These are phyloP conservation scores for Terrapene triunguis DNA, from an alignment of 2,113 vertebrate species.

Conservation along the genomic window DNA sequence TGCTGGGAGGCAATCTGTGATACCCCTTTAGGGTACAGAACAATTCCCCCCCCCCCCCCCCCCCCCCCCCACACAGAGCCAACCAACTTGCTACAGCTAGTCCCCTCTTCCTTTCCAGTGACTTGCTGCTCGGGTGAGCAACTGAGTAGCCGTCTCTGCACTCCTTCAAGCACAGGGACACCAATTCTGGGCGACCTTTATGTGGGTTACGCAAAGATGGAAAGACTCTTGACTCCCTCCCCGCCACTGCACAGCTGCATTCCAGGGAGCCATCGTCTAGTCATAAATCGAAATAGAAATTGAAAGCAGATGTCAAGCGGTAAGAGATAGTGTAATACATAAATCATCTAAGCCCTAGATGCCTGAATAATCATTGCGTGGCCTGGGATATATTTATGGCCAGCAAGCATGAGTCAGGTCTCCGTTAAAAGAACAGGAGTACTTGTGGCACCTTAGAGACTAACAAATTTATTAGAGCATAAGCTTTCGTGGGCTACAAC, in stretches of 20 bases:
- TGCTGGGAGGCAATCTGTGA: background rate
- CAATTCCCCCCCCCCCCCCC: too few relatives aligned
- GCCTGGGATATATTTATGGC: background rate
- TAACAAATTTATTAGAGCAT: too few relatives aligned
- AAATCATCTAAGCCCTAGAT: background rate
- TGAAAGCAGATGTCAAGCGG: background rate
- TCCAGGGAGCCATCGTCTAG: background rate
- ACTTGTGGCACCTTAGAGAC: too few relatives aligned
- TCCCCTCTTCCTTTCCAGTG: background rate
- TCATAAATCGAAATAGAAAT: background rate
- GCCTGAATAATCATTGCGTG: background rate
- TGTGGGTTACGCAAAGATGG: background rate
- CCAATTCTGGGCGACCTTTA: background rate
- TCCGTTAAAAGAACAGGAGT: too few relatives aligned
- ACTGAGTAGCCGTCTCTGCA: rapidly evolving
- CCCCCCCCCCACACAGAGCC: rapidly evolving
- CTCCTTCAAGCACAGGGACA: background rate
- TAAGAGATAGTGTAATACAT: background rate
- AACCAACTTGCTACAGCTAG: background rate
- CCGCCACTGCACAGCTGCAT: background rate
- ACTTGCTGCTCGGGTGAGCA: background rate
- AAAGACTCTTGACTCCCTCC: background rate
- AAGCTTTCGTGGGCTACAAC: too few relatives aligned
- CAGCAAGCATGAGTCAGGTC: background rate
- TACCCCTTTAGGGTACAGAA: background rate